Evolutionary conservation across 2,113 vertebrate genomes (phyloP).

Genomic region (Zeus faber): DNA sequence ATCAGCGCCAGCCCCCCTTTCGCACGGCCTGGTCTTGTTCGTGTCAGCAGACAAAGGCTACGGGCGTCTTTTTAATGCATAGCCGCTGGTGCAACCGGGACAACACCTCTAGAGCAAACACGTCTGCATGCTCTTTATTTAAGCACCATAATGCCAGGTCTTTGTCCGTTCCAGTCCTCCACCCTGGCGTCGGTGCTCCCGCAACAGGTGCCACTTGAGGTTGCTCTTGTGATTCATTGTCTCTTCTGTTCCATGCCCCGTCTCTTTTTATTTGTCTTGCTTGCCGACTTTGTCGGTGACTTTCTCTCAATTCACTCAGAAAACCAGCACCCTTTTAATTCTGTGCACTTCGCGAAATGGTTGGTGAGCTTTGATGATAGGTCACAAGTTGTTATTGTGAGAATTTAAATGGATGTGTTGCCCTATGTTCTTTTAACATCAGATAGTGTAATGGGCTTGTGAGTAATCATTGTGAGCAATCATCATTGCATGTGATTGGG

Average conservation of each 20-base stretch:
- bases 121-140: slow-evolving; percentile 52
- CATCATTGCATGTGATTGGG: too few species aligned
- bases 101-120: slow-evolving; percentile 80
- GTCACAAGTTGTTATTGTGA: slow-evolving; percentile 30
- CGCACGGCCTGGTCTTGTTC: slow-evolving; percentile 56
- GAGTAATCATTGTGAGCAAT: too few species aligned
- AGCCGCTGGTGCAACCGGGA: slow-evolving; percentile 55
- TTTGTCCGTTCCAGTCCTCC: slow-evolving; percentile 56
- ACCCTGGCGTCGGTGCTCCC: slow-evolving; percentile 41
- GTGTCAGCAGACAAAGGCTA: slow-evolving; percentile 73
- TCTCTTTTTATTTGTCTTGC: slow-evolving; percentile 53
- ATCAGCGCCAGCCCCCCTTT: slow-evolving; percentile 48
- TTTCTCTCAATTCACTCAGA: slow-evolving; percentile 56
- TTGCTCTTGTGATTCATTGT: slow-evolving; percentile 64
- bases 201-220: slow-evolving; percentile 71
- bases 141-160: slow-evolving; percentile 53
- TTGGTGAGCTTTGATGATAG: slow-evolving; percentile 22
- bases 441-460: not conserved
- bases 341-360: slow-evolving; percentile 34
- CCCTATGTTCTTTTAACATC: not conserved
- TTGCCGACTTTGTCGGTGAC: slow-evolving; percentile 49
- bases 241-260: slow-evolving; percentile 46
- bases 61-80: slow-evolving; percentile 48
- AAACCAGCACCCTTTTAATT: slow-evolving; percentile 46
- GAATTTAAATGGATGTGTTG: slow-evolving; percentile 16